These are phyloP conservation scores for Cydia splendana DNA, from an alignment of 1,140 invertebrate genomes.

Conservation along the genomic window DNA sequence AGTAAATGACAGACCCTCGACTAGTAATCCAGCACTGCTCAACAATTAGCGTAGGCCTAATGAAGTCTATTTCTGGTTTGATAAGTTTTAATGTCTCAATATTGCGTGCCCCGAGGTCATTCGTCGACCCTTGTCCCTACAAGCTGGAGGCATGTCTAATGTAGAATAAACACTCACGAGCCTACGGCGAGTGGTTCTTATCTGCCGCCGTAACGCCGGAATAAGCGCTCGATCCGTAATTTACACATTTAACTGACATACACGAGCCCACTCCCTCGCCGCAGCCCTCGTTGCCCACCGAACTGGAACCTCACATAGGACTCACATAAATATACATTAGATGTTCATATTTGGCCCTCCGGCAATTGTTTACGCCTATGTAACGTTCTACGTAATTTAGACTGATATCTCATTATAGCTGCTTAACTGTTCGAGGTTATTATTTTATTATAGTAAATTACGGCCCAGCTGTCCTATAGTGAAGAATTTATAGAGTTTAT, in stretches of 20 bases:
- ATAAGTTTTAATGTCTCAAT: conserved; percentile 64
- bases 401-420: conserved; percentile 63
- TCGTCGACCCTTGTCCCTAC: conserved; percentile 17
- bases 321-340: conserved; percentile 47
- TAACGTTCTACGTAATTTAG: conserved; percentile 54
- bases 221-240: conserved; percentile 37
- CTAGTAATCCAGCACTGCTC: conserved; percentile 54
- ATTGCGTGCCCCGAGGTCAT: conserved; percentile 59
- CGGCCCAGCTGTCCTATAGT: conserved; percentile 53
- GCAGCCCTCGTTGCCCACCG: conserved; percentile 48
- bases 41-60: conserved; percentile 67
- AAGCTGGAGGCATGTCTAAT: conserved; percentile 26
- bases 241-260: conserved; percentile 36
- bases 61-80: conserved; percentile 60
- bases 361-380: conserved; percentile 43
- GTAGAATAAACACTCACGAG: conserved; percentile 13
- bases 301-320: conserved; percentile 52
- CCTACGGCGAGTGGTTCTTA: conserved; percentile 7
- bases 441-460: conserved; percentile 67
- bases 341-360: conserved; percentile 42
- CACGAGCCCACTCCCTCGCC: conserved; percentile 40
- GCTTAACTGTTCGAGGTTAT: conserved; percentile 62
- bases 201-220: conserved; percentile 27
- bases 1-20: conserved; percentile 40
- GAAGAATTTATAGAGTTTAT: conserved; percentile 59